These are phyloP conservation scores for Brevimyrus niger DNA, from an alignment of 2,113 vertebrate genomes.

Conservation along the genomic window DNA sequence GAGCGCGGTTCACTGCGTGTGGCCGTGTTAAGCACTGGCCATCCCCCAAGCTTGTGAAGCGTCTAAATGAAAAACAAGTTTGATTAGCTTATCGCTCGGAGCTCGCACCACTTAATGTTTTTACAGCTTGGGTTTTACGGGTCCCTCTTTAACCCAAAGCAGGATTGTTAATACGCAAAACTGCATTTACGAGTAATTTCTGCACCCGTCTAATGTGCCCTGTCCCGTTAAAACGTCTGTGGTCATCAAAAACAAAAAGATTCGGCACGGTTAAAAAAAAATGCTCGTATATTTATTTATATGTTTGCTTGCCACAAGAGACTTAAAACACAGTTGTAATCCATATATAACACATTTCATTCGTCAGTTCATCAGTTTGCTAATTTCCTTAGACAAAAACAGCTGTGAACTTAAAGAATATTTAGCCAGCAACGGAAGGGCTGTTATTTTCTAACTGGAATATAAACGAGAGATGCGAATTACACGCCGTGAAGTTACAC, in stretches of 20 bases:
- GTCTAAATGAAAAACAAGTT: slow-evolving; percentile 33
- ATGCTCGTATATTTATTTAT: background rate
- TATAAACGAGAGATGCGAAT: background rate
- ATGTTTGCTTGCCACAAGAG: background rate
- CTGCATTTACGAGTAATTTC: slow-evolving; percentile 20
- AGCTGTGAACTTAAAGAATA: background rate
- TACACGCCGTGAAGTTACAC: background rate
- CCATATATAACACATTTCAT: background rate
- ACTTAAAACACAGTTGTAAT: background rate
- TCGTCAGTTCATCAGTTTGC: background rate
- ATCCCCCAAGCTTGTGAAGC: slow-evolving; percentile 5
- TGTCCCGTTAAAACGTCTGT: background rate
- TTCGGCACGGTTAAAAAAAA: slow-evolving; percentile 1
- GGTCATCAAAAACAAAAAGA: slow-evolving; percentile 1
- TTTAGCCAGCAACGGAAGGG: background rate
- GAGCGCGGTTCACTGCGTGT: slow-evolving; percentile 1
- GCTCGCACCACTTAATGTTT: slow-evolving; percentile 27
- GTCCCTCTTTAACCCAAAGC: slow-evolving; percentile 25
- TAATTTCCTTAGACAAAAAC: background rate
- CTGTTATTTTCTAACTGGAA: background rate
- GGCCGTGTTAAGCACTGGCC: slow-evolving; percentile 21
- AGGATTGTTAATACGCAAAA: slow-evolving; percentile 29
- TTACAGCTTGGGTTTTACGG: slow-evolving; percentile 34
- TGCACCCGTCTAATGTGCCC: slow-evolving; percentile 22
- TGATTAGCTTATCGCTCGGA: slow-evolving; percentile 28